A percentile compares a stretch with the other conserved stretches of the same genome.
Conservation (phyloP, 2,797 vertebrate species). For the Peromyscus nudipes region DNA sequence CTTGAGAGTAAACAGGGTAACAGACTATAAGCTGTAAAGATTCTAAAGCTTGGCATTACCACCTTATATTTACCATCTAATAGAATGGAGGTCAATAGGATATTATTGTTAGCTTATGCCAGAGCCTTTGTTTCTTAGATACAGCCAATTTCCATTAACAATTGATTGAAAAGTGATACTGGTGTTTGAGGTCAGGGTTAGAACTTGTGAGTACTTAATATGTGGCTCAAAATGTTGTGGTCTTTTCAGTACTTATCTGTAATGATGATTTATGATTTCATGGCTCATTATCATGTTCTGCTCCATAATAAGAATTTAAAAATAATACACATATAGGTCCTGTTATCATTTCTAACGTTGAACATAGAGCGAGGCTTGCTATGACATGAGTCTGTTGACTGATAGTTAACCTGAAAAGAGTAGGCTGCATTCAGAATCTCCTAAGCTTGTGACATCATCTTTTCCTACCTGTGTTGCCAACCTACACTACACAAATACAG, state of each 20-base stretch:
- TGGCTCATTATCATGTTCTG: conserved; percentile 8
- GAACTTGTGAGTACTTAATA: not conserved
- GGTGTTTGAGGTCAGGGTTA: not conserved
- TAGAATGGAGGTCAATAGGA: not conserved
- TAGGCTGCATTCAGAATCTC: not conserved
- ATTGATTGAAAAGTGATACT: conserved; percentile 17
- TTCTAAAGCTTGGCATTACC: not conserved
- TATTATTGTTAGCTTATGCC: not conserved
- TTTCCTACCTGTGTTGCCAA: not conserved
- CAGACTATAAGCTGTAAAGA: not conserved
- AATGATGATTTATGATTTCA: not conserved
- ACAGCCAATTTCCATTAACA: not conserved
- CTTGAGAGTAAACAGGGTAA: not conserved
- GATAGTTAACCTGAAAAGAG: not conserved
- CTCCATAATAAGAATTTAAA: not conserved
- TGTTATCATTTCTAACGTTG: not conserved
- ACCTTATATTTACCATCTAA: not conserved
- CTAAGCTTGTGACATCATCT: not conserved
- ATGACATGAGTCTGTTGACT: not conserved
- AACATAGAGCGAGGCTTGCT: not conserved
- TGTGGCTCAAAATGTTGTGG: not conserved
- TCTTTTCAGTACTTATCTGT: conserved; percentile 6
- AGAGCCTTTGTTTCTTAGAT: not conserved
- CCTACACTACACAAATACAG: not conserved
- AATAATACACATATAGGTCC: not conserved